Percentiles rank a stretch among this genome's conserved stretches.
phyloP scores from a whole-genome alignment of 2,797 vertebrate species.

The Characodon lateralis region DNA sequence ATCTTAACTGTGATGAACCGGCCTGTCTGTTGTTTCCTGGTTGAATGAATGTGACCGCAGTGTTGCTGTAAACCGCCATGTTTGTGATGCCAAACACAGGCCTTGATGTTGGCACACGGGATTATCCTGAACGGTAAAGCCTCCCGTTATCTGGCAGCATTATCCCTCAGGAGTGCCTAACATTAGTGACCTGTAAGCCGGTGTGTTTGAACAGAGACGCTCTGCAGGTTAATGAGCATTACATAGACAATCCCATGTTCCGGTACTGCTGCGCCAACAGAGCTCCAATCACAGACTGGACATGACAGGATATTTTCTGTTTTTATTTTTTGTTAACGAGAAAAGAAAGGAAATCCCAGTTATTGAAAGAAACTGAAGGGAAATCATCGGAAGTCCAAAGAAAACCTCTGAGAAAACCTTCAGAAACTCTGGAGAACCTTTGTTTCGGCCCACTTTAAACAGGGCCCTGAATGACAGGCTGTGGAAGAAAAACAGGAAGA shows the following conservation, averaged over 20 bases:
- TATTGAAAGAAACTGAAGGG: no score
- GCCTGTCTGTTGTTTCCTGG: background rate
- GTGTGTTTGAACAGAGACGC: slow-evolving; percentile 26
- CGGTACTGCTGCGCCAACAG: background rate
- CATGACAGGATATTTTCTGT: background rate
- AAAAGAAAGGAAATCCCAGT: background rate
- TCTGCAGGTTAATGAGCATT: slow-evolving; percentile 47
- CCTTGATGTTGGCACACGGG: slow-evolving; percentile 60
- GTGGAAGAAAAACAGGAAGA: background rate
- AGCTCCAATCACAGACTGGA: background rate
- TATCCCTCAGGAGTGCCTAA: slow-evolving; percentile 52
- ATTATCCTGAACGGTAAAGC: slow-evolving; percentile 63
- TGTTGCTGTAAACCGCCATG: background rate
- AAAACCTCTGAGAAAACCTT: background rate
- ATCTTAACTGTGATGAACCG: background rate
- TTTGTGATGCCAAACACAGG: slow-evolving; percentile 30
- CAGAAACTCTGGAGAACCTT: background rate
- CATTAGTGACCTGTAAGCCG: slow-evolving; percentile 62
- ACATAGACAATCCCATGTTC: slow-evolving; percentile 7
- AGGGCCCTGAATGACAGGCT: background rate
- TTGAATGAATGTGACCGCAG: background rate
- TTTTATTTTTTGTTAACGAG: background rate
- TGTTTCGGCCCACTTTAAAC: background rate
- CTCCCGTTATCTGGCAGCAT: slow-evolving; percentile 58
- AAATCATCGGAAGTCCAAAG: background rate